Conservation (phyloP, 1,140 invertebrate genomes). For the Drosophila pachea region DNA sequence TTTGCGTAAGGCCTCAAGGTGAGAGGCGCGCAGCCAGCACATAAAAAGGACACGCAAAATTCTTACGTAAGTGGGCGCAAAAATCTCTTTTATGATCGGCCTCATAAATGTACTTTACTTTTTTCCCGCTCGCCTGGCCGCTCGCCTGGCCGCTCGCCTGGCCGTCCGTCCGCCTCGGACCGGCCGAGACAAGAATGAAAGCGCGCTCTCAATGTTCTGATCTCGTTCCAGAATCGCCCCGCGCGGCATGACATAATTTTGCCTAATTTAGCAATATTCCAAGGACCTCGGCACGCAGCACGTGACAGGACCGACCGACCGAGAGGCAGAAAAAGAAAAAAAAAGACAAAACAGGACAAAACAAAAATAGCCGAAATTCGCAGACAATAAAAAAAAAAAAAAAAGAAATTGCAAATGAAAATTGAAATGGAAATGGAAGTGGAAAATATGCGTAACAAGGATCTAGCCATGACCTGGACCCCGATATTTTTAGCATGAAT, state of each 20-base stretch:
- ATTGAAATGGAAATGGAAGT: too few species aligned
- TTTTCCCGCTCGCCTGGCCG: slow-evolving; percentile 20
- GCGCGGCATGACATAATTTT: slow-evolving; percentile 73
- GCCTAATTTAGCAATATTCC: slow-evolving; percentile 60
- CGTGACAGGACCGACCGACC: slow-evolving; percentile 61
- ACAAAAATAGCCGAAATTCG: slow-evolving; percentile 6
- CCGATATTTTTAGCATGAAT: slow-evolving; percentile 62
- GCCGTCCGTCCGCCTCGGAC: not conserved
- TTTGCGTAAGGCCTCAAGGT: slow-evolving; percentile 73
- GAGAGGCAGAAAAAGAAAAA: slow-evolving; percentile 1
- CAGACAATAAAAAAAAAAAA: slow-evolving; percentile 16
- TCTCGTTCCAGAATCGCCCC: slow-evolving; percentile 59
- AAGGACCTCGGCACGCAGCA: slow-evolving; percentile 61
- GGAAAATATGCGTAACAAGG: too few species aligned
- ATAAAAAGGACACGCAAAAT: slow-evolving; percentile 51
- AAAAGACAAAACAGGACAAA: slow-evolving; percentile 16
- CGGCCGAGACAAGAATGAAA: slow-evolving; percentile 53
- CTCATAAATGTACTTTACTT: slow-evolving; percentile 55
- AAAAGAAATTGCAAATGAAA: slow-evolving; percentile 26
- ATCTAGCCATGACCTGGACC: slow-evolving; percentile 28
- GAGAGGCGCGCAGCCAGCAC: not conserved
- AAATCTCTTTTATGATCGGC: slow-evolving; percentile 57
- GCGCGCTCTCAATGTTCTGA: slow-evolving; percentile 75
- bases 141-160: not conserved
- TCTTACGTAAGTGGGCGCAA: slow-evolving; percentile 68